These are phyloP conservation scores for Columba janthina DNA, from an alignment of 2,113 vertebrate species.

Conservation along the genomic window DNA sequence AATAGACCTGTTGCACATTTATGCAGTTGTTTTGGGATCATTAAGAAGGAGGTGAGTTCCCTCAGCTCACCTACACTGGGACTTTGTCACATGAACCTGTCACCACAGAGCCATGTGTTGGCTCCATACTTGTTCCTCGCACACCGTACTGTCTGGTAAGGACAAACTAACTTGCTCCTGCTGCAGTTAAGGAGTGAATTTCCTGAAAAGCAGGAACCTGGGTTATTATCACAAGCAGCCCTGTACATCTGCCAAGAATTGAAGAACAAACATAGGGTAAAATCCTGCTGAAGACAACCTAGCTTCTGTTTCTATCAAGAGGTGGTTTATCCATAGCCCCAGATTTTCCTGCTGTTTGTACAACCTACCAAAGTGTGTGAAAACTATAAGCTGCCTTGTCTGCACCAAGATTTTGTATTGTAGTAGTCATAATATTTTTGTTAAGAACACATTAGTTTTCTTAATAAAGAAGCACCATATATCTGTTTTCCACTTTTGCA, in stretches of 20 bases:
- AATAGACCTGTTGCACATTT: neutral
- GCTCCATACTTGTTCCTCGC: neutral
- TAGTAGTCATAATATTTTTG: neutral
- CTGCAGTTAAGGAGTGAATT: neutral
- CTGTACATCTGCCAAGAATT: neutral
- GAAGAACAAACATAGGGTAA: neutral
- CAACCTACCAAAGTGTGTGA: neutral
- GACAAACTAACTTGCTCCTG: neutral
- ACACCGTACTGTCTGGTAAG: neutral
- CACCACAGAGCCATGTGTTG: neutral
- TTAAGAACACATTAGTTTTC: neutral
- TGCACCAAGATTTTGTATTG: neutral
- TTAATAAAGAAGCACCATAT: neutral
- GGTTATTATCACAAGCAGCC: neutral
- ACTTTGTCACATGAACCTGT: neutral
- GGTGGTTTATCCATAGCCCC: neutral
- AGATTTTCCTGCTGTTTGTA: neutral
- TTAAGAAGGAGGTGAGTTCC: neutral
- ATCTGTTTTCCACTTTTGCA: neutral
- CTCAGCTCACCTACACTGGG: rapidly evolving
- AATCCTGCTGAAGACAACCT: neutral
- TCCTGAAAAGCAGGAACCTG: neutral
- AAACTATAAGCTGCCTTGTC: neutral
- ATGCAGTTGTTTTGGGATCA: neutral
- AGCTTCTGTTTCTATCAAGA: neutral